These are phyloP conservation scores for Zoanthus solanderi DNA, from an alignment of 92 coral and sea anemone genomes.

Conservation along the genomic window DNA sequence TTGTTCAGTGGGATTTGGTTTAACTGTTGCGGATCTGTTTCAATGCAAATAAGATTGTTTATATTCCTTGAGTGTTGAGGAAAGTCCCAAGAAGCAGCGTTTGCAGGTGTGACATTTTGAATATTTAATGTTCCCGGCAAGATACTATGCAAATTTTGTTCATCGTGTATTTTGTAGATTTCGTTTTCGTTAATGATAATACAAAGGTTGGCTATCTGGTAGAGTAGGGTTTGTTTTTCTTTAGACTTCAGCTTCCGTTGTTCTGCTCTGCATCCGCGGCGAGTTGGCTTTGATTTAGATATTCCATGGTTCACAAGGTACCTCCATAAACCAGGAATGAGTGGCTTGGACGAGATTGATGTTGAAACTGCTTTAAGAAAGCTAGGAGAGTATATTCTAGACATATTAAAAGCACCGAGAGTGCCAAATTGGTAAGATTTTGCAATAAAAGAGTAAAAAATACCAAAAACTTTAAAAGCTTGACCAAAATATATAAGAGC, in stretches of 20 bases:
- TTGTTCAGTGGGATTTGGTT: constrained; percentile 12
- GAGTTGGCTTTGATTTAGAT: background rate
- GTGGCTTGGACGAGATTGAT: background rate
- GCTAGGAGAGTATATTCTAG: too few relatives aligned
- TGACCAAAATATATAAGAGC: too few relatives aligned
- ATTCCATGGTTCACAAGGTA: background rate
- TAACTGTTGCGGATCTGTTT: constrained; percentile 7
- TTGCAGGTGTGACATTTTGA: too few relatives aligned
- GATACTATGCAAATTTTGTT: constrained; percentile 31
- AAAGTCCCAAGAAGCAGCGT: constrained; percentile 28
- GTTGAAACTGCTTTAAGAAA: background rate
- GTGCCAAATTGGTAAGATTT: background rate
- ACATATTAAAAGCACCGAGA: too few relatives aligned
- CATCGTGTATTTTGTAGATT: background rate
- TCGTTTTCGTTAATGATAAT: background rate
- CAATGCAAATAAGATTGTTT: constrained; percentile 29
- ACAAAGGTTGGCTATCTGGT: background rate
- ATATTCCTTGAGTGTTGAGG: constrained; percentile 23
- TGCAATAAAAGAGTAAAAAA: background rate
- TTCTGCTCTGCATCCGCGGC: background rate
- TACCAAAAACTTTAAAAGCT: too few relatives aligned
- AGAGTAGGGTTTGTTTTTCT: too few relatives aligned
- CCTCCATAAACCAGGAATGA: background rate
- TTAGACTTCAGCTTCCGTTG: background rate
- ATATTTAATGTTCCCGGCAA: constrained; percentile 7